Evolutionary conservation across 2,113 vertebrate genomes (phyloP).

Genomic region (Alethe castanea): DNA sequence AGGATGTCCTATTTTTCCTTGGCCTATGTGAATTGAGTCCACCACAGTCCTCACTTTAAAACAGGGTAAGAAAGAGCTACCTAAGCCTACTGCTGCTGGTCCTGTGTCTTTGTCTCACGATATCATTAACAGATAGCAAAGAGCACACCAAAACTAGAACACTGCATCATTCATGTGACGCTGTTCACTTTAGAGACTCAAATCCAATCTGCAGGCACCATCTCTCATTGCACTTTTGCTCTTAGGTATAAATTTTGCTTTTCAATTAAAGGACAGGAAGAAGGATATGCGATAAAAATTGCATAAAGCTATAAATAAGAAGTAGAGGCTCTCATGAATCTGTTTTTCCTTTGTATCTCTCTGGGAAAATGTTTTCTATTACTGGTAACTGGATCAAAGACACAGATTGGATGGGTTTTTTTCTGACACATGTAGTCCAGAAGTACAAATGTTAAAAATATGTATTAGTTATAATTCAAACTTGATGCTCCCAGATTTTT

Average conservation of each 20-base stretch:
- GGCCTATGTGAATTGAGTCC: background rate
- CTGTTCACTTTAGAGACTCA: background rate
- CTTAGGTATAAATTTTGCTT: conserved; percentile 16
- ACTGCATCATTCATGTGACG: background rate
- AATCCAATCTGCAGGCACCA: background rate
- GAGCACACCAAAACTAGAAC: conserved; percentile 5
- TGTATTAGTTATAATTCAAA: background rate
- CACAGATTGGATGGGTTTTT: background rate
- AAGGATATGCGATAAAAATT: background rate
- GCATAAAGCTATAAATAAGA: conserved; percentile 50
- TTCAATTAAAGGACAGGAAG: background rate
- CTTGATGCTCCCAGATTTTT: background rate
- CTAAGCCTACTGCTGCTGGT: background rate
- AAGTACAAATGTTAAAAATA: background rate
- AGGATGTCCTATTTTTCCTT: background rate
- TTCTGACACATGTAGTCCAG: background rate
- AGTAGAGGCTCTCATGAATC: background rate
- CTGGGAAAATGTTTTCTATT: conserved; percentile 8
- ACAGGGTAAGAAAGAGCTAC: background rate
- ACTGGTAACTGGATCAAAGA: background rate
- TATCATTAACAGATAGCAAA: conserved; percentile 47
- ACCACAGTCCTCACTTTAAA: background rate
- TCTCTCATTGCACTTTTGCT: conserved; percentile 33
- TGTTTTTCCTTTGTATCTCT: background rate
- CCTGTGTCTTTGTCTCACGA: conserved; percentile 3